Base-by-base conservation (phyloP, 2,113 vertebrate genomes). In the Mormoops blainvillei region DNA sequence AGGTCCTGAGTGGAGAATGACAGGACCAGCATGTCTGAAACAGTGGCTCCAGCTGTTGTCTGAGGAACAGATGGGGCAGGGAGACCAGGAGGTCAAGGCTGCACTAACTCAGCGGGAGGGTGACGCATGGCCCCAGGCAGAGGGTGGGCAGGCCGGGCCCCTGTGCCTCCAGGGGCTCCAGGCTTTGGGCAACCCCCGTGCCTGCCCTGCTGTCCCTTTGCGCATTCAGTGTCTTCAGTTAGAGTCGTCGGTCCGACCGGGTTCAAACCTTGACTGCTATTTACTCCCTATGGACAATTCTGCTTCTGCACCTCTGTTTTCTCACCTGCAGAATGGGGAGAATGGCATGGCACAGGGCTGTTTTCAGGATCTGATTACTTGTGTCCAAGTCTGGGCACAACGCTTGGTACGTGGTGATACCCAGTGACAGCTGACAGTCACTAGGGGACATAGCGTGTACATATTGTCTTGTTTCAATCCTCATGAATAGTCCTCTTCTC, bases 401-500 rank as follows among this genome's bases (percentile, higher is more conserved):
- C 19, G 41, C 71, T 7, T 10, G 52, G 50, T 19, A 15, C 63
- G 1, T 16, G 20, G 84, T 28, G 9, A 9, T 0, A 11, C 56
- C 61, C 6, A 12, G 18, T 2, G 73, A 15, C 28, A 18, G n/a
- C 18, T 18, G 33, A 15, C 20, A 9, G n/a, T 6, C 4, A 18
- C 24, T 1, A 1, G 77, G 48, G 61, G 38, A 38, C 15, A 13
- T 4, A 1, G 6, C 14, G 4, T 19, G 14, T 19, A 19, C 1
- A 1, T 1, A 20, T 3, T 22, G 15, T 16, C 68, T 81, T 24
- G 4, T 43, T 36, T 36, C 19, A 2, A 20, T 16, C 50, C n/a
- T 43, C 16, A 1, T 0, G 2, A 24, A 11, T 8, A 36, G 41
- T 13, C 45, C 56, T 26, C 0, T 4, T 5, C 2, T 2, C 50